Base-by-base conservation (phyloP, 35 echinoderm and acorn worm species). In the Amphiura filiformis region DNA sequence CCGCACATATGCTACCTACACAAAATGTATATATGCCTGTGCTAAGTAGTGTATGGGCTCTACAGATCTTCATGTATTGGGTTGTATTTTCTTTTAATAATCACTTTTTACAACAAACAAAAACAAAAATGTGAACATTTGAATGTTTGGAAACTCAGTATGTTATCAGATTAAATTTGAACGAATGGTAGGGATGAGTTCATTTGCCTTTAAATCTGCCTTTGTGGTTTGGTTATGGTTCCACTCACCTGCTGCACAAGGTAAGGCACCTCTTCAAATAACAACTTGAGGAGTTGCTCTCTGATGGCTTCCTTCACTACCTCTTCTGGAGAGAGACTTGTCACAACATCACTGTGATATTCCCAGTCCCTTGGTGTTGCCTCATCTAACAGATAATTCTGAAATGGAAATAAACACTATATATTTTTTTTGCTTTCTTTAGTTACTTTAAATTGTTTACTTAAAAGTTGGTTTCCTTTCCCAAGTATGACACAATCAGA, bases 221-320 rank as follows among this genome's bases (percentile, higher is more conserved):
- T 47, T 79, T 39, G 20, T 26, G 30, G 11, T 77, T 37, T 18
- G 37, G 12, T 34, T 35, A 76, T 30, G 15, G 37, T 36, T 34
- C 84, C 34, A 75, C 14, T 76, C 79, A 95, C 96, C 93, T 99
- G 96, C 13, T 37, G 36, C 1, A 99, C 70, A 35, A 89, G 91
- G 90, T 99, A 99, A 41, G 96, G 96, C 13, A 99, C 90, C 86
- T 99, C 96, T 41, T 99, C 78, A 28, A 87, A 90, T 34, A 99
- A 76, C 17, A 80, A 77, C 76, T 99, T 88, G 37, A 99, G 81
- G 26, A 99, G 93, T 78, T 99, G 86, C 80, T 94, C 96, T 37
- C 96, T 38, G 35, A 99, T 93, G 0, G 93, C 96, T 65, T 99
- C 96, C 26, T 76, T 44, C 38, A 99, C 65, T 11, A 99, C 88